These are phyloP conservation scores for Procapra przewalskii DNA, from an alignment of 2,113 vertebrate genomes.

Conservation along the genomic window DNA sequence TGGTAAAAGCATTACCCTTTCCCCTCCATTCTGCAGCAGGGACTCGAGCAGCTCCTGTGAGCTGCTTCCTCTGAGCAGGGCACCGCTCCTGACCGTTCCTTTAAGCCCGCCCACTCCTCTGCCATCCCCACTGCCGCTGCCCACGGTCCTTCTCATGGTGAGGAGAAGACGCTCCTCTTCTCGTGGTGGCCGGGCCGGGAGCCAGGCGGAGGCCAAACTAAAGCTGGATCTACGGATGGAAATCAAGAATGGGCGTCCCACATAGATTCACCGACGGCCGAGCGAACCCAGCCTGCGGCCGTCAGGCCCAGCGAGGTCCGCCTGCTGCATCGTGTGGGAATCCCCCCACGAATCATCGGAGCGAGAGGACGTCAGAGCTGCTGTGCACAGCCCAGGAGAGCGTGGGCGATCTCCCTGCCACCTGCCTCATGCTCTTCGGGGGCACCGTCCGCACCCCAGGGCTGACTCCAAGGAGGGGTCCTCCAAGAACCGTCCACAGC, in stretches of 20 bases:
- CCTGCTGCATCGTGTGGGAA: not conserved
- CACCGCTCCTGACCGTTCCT: not conserved
- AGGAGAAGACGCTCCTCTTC: not conserved
- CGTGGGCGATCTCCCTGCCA: fast-evolving
- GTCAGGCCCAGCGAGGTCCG: not conserved
- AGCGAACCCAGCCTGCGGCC: fast-evolving
- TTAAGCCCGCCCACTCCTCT: not conserved
- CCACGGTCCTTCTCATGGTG: not conserved
- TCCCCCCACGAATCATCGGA: not conserved
- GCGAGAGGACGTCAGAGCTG: not conserved
- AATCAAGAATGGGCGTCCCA: not conserved
- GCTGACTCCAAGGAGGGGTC: not conserved
- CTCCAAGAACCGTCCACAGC: fast-evolving
- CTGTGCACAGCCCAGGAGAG: not conserved
- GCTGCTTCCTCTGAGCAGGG: not conserved
- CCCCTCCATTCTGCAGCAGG: not conserved
- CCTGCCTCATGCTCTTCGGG: not conserved
- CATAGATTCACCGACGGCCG: fast-evolving
- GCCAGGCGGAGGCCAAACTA: not conserved
- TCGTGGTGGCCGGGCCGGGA: not conserved
- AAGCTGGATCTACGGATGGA: not conserved
- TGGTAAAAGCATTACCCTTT: too few species aligned
- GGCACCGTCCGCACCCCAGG: not conserved
- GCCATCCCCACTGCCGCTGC: not conserved
- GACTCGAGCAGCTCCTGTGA: not conserved